Evolutionary conservation across 1,140 invertebrate species (phyloP), one percentile per base, ranked within the genome.

Genomic region (Venturia canescens): DNA sequence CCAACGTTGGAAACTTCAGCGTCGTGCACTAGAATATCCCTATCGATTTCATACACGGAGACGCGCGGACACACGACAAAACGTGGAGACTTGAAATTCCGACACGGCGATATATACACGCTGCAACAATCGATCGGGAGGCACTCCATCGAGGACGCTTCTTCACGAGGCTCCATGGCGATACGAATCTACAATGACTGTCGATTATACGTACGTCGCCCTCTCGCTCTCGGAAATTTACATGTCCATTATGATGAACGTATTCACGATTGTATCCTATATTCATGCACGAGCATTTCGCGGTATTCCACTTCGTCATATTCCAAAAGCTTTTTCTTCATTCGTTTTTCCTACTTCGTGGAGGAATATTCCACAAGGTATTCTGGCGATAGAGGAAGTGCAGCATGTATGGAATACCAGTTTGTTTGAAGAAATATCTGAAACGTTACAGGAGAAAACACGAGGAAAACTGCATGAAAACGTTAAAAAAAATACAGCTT

Each of bases 41-140:
- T n/a, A 53, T 53, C n/a, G 1, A n/a, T 53, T 53, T 53, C n/a
- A 53, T 53, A 21, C 50, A 18, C 50, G 4, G 50, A 53, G 50
- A 53, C 50, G n/a, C 38, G n/a, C n/a, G n/a, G n/a, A 44, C 50
- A 53, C 50, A 18, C n/a, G n/a, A 53, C 50, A 53, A n/a, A 53
- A 53, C 11, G 50, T 53, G 50, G 50, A 53, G 50, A n/a, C 50
- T 53, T 21, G 50, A 53, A 53, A 53, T 53, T 53, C 50, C 50
- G 50, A 53, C 50, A n/a, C 3, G 50, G 18, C 50, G 50, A 53
- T 53, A 21, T 53, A 53, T 53, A 53, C n/a, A 53, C n/a, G 2
- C 50, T 1, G n/a, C n/a, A 53, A 53, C 50, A 53, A 53, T 53
- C n/a, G 50, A 53, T 53, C n/a, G n/a, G 50, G 18, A 53, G 38